Conservation (phyloP, 2,113 vertebrate species). For the Erpornis zantholeuca region DNA sequence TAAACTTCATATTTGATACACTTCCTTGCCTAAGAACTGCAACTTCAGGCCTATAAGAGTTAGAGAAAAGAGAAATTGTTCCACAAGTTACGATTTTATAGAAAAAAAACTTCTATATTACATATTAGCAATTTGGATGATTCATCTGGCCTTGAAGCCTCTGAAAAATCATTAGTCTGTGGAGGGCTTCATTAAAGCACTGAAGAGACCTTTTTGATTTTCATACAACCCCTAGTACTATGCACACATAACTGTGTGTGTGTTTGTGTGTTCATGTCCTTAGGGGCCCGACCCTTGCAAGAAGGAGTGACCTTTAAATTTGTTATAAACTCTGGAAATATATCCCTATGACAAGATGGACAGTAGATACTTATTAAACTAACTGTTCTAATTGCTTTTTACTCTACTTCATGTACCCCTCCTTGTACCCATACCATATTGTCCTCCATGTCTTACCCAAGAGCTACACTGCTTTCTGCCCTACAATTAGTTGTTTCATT, state of each 20-base stretch:
- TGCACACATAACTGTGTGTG: neutral
- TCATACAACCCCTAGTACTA: neutral
- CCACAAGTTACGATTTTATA: neutral
- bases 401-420: neutral
- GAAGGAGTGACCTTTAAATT: neutral
- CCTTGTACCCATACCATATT: neutral
- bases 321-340: neutral
- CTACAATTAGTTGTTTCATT: neutral
- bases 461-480: neutral
- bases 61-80: neutral
- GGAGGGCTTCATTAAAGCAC: rapidly evolving
- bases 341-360: neutral
- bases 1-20: neutral
- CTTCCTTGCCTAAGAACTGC: neutral
- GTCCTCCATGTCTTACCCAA: neutral
- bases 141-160: neutral
- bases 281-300: rapidly evolving
- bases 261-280: neutral
- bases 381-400: neutral
- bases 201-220: neutral
- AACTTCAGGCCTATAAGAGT: neutral
- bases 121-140: neutral
- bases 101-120: neutral
- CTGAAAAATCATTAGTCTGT: neutral
- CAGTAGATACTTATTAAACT: neutral